A percentile compares a stretch with the other conserved stretches of the same genome.
Conservation (phyloP, 2,797 vertebrate genomes). For the Avahi laniger region DNA sequence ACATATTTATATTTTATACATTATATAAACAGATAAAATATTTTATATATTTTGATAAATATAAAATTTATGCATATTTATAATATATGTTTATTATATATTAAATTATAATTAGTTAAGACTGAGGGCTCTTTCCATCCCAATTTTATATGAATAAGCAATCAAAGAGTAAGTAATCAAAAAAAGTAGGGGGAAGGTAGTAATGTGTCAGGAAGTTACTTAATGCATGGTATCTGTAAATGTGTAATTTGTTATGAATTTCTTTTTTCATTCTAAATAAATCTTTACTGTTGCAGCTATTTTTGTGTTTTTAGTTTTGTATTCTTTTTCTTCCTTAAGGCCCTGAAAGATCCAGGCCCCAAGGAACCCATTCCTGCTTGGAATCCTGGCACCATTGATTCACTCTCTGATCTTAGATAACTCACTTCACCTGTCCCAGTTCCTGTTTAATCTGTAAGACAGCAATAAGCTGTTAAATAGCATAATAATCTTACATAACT, state of each 20-base stretch:
- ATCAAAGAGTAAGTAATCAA: neutral
- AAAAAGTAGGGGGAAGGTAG: neutral
- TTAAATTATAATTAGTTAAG: neutral
- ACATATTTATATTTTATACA: neutral
- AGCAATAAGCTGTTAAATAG: neutral
- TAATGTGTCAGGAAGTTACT: neutral
- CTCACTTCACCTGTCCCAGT: neutral
- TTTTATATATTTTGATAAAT: neutral
- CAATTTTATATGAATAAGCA: neutral
- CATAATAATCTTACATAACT: neutral
- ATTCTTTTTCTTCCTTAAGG: neutral
- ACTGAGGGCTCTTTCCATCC: neutral
- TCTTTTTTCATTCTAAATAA: neutral
- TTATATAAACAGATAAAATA: neutral
- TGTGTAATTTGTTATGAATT: neutral
- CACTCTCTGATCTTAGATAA: neutral
- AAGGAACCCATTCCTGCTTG: neutral
- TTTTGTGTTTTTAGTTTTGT: neutral
- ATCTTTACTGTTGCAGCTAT: neutral
- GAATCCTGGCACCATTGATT: neutral
- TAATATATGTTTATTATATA: neutral
- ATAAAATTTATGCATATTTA: neutral
- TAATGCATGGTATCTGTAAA: neutral
- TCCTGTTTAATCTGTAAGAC: neutral
- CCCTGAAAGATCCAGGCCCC: neutral